Conservation (phyloP, 2,113 vertebrate species). For the Propithecus coquereli region DNA sequence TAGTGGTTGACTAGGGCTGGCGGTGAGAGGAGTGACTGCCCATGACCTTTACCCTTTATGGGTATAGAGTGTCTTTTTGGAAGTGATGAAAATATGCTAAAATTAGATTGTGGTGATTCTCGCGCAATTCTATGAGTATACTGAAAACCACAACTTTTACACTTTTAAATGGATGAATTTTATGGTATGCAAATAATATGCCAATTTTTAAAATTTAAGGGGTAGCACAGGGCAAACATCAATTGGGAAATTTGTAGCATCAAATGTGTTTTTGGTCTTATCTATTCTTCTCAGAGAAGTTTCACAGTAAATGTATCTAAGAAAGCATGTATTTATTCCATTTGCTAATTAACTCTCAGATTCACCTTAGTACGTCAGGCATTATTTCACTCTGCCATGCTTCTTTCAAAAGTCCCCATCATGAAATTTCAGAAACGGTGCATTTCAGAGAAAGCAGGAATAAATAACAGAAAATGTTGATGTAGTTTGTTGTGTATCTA, state of each 20-base stretch:
- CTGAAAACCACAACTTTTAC: not conserved
- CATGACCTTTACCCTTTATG: too few species aligned
- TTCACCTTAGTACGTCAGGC: not conserved
- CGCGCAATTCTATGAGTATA: not conserved
- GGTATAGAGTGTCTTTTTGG: not conserved
- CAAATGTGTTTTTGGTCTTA: not conserved
- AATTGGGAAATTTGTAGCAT: not conserved
- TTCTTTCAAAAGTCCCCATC: not conserved
- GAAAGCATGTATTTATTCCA: not conserved
- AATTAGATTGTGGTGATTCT: not conserved
- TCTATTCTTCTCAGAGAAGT: not conserved
- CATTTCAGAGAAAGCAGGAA: not conserved
- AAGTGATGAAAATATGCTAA: not conserved
- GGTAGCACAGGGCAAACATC: not conserved
- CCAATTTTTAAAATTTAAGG: not conserved
- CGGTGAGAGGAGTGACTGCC: fast-evolving
- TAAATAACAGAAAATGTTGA: not conserved
- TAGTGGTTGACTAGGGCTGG: not conserved
- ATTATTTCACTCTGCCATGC: not conserved
- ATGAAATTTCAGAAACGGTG: not conserved
- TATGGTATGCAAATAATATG: not conserved
- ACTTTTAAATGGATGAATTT: not conserved
- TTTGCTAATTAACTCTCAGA: not conserved
- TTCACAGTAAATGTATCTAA: not conserved
- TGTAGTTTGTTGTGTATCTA: not conserved